A percentile compares a stretch with the other conserved stretches of the same genome.
Evolutionary conservation across 2,797 vertebrate genomes (phyloP).

Genomic region (Cyprinella venusta): DNA sequence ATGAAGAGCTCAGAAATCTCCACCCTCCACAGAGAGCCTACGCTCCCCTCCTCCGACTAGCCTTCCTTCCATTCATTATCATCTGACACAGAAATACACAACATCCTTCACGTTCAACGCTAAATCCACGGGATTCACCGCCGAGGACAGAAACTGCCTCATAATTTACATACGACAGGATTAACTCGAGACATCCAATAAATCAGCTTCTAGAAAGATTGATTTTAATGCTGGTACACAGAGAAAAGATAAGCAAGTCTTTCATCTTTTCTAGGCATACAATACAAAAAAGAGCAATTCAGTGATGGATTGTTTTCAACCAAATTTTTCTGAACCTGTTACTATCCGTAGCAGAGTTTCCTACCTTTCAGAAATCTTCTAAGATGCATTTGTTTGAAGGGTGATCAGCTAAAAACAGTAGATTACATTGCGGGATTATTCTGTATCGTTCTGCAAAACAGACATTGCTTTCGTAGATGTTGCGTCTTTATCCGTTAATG

Average conservation of each 20-base stretch:
- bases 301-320: neutral
- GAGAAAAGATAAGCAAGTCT: neutral
- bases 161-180: conserved; percentile 31
- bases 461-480: conserved; percentile 20
- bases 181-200: conserved; percentile 1
- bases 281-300: neutral
- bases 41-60: conserved; percentile 29
- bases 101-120: conserved; percentile 32
- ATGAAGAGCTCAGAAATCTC: neutral
- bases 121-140: conserved; percentile 17
- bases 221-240: conserved; percentile 1
- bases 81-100: conserved; percentile 39
- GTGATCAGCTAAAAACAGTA: conserved; percentile 3
- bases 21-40: conserved; percentile 23
- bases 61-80: conserved; percentile 36
- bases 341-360: conserved; percentile 5
- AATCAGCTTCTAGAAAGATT: conserved; percentile 20
- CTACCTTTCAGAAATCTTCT: conserved; percentile 59
- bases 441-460: neutral
- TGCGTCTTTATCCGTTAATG: conserved; percentile 30
- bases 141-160: conserved; percentile 21
- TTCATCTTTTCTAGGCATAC: neutral
- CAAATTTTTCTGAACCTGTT: neutral
- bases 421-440: neutral
- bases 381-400: conserved; percentile 61